phyloP scores from a whole-genome alignment of 2,888 invertebrate genomes.

The Drosophila cyrtoloma region DNA sequence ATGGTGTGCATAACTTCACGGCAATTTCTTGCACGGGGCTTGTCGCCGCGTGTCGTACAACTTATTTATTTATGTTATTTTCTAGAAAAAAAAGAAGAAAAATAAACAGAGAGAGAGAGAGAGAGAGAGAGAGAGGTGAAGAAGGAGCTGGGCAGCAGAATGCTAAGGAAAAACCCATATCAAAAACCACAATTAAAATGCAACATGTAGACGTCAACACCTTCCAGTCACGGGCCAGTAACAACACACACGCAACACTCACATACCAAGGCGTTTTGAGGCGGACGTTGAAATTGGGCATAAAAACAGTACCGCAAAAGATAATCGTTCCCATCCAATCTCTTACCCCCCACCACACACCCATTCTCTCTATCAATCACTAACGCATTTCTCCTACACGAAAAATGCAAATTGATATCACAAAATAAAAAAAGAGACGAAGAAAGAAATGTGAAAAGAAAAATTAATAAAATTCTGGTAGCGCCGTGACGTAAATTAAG shows the following conservation, averaged over 20 bases:
- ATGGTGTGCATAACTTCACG: constrained; percentile 73
- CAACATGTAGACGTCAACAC: constrained; percentile 80
- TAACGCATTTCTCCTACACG: constrained; percentile 69
- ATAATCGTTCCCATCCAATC: constrained; percentile 64
- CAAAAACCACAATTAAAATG: constrained; percentile 75
- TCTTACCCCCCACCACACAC: background rate
- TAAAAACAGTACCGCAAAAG: constrained; percentile 73
- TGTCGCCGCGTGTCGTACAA: constrained; percentile 73
- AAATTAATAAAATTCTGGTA: constrained; percentile 65
- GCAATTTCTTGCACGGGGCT: constrained; percentile 66
- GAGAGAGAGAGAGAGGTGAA: constrained; percentile 4
- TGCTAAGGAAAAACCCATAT: constrained; percentile 57
- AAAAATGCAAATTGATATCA: constrained; percentile 72
- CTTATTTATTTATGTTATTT: constrained; percentile 70
- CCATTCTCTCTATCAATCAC: constrained; percentile 59
- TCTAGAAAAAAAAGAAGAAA: constrained; percentile 52
- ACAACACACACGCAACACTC: constrained; percentile 32
- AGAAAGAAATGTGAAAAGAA: constrained; percentile 29
- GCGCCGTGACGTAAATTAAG: constrained; percentile 79
- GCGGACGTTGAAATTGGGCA: constrained; percentile 78
- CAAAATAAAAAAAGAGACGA: constrained; percentile 2
- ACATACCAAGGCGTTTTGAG: constrained; percentile 75
- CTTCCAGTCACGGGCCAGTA: constrained; percentile 62
- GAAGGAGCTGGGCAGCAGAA: constrained; percentile 9
- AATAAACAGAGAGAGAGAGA: constrained; percentile 6